phyloP scores from a whole-genome alignment of 2,888 invertebrate genomes.

The Rutpela maculata region DNA sequence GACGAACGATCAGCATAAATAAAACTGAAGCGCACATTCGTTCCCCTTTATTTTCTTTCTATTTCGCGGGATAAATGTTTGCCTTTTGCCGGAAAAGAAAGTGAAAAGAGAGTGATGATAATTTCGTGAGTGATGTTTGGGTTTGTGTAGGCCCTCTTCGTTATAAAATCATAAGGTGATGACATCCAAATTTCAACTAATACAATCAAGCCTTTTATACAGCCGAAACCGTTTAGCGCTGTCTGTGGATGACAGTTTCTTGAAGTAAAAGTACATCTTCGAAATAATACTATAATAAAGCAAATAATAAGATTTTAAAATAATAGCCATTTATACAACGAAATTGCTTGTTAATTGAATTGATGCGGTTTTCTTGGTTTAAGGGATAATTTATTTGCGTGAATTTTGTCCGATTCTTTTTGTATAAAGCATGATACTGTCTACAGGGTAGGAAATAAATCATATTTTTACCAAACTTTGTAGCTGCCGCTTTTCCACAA shows the following conservation, averaged over 20 bases:
- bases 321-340: no score
- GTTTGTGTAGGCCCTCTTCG: constrained; percentile 60
- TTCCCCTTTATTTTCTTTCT: constrained; percentile 71
- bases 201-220: constrained; percentile 15
- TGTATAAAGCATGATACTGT: no score
- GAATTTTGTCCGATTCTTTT: no score
- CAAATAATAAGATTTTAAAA: no score
- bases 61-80: constrained; percentile 70
- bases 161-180: constrained; percentile 64
- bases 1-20: constrained; percentile 62
- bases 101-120: constrained; percentile 65
- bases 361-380: no score
- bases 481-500: no score
- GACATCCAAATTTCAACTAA: constrained; percentile 49
- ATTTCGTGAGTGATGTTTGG: constrained; percentile 67
- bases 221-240: background rate
- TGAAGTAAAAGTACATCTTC: background rate
- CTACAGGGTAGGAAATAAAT: no score
- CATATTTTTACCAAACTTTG: no score
- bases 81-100: constrained; percentile 59
- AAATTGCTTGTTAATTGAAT: no score
- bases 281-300: no score
- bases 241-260: background rate
- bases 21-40: constrained; percentile 63
- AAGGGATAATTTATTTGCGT: no score